Percentiles rank a stretch among this genome's conserved stretches.
Evolutionary conservation across 2,113 vertebrate genomes (phyloP).

Genomic region (Carassius carassius): DNA sequence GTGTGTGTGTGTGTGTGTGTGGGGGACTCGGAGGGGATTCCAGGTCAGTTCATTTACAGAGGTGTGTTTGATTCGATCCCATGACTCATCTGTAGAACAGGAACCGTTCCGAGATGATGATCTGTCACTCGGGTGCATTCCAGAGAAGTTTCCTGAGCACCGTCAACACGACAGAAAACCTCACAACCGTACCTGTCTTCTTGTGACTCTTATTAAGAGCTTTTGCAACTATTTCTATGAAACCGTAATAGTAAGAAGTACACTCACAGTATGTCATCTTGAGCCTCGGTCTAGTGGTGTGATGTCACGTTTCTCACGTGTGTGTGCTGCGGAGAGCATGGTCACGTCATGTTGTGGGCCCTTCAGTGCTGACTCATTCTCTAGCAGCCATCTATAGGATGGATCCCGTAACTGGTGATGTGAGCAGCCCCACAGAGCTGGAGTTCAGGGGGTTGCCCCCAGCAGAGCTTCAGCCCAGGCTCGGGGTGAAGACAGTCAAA

Average conservation of each 20-base stretch:
- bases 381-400: slow-evolving; percentile 44
- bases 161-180: too few relatives aligned
- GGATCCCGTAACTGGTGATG: slow-evolving; percentile 61
- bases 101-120: slow-evolving; percentile 49
- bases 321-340: background rate
- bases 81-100: slow-evolving; percentile 45
- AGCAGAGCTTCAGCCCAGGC: slow-evolving; percentile 26
- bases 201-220: background rate
- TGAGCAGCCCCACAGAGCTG: slow-evolving; percentile 42
- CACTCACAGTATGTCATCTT: background rate
- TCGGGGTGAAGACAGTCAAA: too few relatives aligned
- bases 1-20: background rate
- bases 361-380: slow-evolving; percentile 55
- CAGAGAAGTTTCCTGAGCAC: slow-evolving; percentile 33
- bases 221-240: too few relatives aligned
- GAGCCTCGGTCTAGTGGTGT: background rate
- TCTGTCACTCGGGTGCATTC: slow-evolving; percentile 49
- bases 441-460: slow-evolving; percentile 58
- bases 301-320: slow-evolving; percentile 40
- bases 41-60: background rate
- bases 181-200: background rate
- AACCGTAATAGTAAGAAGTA: background rate
- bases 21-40: slow-evolving; percentile 47
- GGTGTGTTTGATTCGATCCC: background rate
- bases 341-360: slow-evolving; percentile 40